Percentiles rank a stretch among this genome's conserved stretches.
These are phyloP conservation scores for Arctopsyche grandis DNA, from an alignment of 1,140 invertebrate genomes.

Conservation along the genomic window DNA sequence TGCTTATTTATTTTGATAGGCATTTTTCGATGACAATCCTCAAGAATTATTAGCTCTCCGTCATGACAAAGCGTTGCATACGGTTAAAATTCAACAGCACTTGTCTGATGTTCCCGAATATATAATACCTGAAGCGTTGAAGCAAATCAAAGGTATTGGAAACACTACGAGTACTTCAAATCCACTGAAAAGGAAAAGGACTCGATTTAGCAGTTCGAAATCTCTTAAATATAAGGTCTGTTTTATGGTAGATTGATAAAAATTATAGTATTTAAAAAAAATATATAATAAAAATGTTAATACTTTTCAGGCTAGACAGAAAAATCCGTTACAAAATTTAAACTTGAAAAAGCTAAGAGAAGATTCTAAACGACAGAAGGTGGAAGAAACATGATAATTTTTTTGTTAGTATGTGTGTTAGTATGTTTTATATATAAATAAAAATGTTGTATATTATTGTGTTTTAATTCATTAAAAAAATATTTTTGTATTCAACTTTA, in stretches of 20 bases:
- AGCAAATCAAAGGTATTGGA: constrained; percentile 67
- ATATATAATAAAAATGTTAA: constrained; percentile 36
- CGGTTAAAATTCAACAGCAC: constrained; percentile 84
- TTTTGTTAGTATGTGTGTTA: constrained; percentile 26
- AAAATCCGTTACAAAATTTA: constrained; percentile 62
- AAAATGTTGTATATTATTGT: constrained; percentile 42
- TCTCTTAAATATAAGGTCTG: constrained; percentile 63
- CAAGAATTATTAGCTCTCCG: constrained; percentile 87
- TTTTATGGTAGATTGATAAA: constrained; percentile 19
- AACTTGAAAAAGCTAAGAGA: constrained; percentile 33
- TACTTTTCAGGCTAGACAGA: constrained; percentile 60
- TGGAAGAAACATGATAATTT: constrained; percentile 37
- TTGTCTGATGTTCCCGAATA: constrained; percentile 95
- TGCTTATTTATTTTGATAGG: constrained; percentile 62
- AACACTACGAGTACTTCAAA: constrained; percentile 47
- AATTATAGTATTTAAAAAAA: neutral
- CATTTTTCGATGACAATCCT: constrained; percentile 96
- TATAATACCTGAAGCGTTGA: constrained; percentile 83
- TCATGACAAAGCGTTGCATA: constrained; percentile 93
- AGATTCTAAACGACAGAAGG: constrained; percentile 44
- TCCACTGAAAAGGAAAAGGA: constrained; percentile 58
- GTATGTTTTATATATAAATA: constrained; percentile 34
- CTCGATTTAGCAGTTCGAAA: constrained; percentile 59
- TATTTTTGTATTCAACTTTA: constrained; percentile 36
- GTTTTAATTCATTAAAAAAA: constrained; percentile 22